phyloP scores from a whole-genome alignment of 2,797 vertebrate species.

The Cynopterus sphinx region DNA sequence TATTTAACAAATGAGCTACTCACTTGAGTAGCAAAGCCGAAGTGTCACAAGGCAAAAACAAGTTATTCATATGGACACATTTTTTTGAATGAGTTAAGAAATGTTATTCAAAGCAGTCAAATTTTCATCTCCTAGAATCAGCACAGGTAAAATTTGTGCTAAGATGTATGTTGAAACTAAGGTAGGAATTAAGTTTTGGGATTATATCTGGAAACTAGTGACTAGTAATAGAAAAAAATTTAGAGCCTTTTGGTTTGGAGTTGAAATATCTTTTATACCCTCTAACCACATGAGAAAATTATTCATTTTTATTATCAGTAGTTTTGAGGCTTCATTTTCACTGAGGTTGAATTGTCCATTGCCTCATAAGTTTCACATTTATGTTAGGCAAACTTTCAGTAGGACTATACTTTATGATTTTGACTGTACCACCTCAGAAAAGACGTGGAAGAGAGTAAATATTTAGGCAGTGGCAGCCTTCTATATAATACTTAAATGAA shows the following conservation, averaged over 20 bases:
- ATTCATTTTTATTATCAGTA: neutral
- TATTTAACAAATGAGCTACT: neutral
- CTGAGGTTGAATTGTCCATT: neutral
- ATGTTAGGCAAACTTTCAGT: neutral
- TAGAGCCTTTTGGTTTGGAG: neutral
- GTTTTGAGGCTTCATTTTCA: neutral
- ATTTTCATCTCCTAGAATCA: neutral
- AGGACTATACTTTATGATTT: neutral
- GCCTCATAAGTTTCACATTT: neutral
- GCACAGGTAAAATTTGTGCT: neutral
- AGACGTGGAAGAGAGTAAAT: neutral
- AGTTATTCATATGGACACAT: neutral
- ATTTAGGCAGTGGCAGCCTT: neutral
- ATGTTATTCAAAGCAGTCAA: neutral
- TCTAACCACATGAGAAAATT: neutral
- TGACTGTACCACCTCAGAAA: neutral
- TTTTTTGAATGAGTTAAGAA: conserved; percentile 29
- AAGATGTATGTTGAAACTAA: neutral
- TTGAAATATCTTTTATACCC: neutral
- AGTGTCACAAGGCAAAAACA: neutral
- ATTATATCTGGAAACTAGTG: conserved; percentile 1
- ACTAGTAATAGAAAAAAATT: neutral
- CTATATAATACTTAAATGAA: neutral
- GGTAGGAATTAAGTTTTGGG: neutral
- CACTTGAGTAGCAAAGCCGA: neutral